Conservation (phyloP, 2,797 vertebrate genomes). For the Pyrocephalus nanus region DNA sequence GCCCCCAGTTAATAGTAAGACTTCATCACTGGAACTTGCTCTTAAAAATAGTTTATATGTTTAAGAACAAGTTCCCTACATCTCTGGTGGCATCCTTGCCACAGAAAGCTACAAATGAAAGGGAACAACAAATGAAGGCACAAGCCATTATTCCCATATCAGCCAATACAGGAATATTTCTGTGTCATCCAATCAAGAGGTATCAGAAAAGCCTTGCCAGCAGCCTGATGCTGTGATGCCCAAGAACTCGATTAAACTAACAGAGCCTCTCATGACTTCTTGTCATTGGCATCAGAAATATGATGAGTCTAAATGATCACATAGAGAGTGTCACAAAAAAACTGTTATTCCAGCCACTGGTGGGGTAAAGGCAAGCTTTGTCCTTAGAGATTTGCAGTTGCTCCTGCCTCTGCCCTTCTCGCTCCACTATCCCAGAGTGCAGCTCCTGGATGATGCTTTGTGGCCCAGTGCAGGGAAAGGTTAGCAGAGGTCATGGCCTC, state of each 20-base stretch:
- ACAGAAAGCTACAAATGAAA: rapidly evolving
- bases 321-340: background rate
- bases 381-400: background rate
- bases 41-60: background rate
- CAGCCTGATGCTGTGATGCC: background rate
- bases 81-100: background rate
- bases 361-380: background rate
- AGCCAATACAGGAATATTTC: background rate
- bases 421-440: rapidly evolving
- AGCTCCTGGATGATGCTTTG: background rate
- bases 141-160: background rate
- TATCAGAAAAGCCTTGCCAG: background rate
- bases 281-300: background rate
- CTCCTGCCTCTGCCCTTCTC: background rate
- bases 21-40: background rate
- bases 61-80: background rate
- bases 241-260: background rate
- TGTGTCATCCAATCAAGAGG: background rate
- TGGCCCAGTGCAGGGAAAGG: rapidly evolving
- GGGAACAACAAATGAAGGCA: background rate
- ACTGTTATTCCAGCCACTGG: background rate
- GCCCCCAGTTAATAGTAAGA: background rate
- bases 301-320: background rate
- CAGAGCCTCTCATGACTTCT: background rate
- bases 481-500: background rate